Evolutionary conservation across 2,888 invertebrate genomes (phyloP), one percentile per base, ranked within the genome.

Genomic region (Chalcosyrphus nemorum): DNA sequence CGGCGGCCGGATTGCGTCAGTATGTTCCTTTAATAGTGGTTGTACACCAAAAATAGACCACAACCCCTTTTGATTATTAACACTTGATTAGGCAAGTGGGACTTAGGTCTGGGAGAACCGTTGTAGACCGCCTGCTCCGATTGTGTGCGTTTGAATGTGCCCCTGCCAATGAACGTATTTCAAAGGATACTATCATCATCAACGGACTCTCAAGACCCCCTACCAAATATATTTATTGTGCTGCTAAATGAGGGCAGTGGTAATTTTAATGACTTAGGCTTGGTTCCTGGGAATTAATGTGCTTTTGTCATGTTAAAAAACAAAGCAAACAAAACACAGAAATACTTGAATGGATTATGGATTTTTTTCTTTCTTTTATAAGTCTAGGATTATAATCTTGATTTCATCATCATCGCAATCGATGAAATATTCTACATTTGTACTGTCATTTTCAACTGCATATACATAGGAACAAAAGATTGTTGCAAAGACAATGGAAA

Each of bases 1-100:
- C 50, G 21, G 3, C 47, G 61, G 21, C 5, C 47, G 61, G 5
- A 70, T 43, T 71, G 66, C 74, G 63, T 75, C 63, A 52, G 70
- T 80, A 35, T 63, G 56, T 24, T 63, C 35, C 38, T 52, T 43
- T 75, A 41, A 74, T 80, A 70, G 61, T 54, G 17, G 41, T 63
- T 21, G 45, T 27, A 41, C 32, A 57, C 61, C 75, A 61, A 75
- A 84, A 84, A 84, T 84, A 84, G 74, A 84, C 70, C 75, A 38
- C 56, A 84, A 74, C 80, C 84, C 80, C 78, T 72, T 75, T 78
- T 56, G 56, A 70, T 80, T 80, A 80, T 65, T 75, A 84, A 80
- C 80, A 80, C 80, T 80, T 84, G 84, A 84, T 84, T 80, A 75
- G 65, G 80, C 80, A 70, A 80, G 38, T 38, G 50, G 52, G 47